Evolutionary conservation across 2,888 invertebrate genomes (phyloP).

Genomic region (Cephalotes varians): DNA sequence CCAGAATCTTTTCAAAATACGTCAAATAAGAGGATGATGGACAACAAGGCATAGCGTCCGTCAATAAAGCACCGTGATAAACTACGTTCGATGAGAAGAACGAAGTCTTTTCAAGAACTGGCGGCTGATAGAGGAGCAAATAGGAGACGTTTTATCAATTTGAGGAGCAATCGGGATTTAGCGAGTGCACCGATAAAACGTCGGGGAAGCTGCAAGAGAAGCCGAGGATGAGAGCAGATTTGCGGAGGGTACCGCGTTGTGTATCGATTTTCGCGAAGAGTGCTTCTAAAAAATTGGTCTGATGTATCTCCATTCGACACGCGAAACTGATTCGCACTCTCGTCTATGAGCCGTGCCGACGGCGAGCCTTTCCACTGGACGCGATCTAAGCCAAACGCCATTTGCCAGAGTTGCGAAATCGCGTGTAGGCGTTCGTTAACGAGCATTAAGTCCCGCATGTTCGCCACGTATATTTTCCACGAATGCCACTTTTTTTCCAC

Average conservation of each 20-base stretch:
- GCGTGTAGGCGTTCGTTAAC: conserved; percentile 32
- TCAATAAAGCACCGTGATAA: not conserved
- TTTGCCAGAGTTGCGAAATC: conserved; percentile 1
- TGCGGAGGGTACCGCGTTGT: not conserved
- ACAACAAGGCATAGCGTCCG: not conserved
- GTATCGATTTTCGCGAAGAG: conserved; percentile 29
- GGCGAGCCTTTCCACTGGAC: not conserved
- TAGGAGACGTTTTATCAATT: conserved; percentile 31
- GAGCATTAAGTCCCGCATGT: conserved; percentile 37
- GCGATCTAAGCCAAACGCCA: conserved; percentile 3
- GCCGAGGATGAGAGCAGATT: conserved; percentile 1
- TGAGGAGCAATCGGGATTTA: conserved; percentile 37
- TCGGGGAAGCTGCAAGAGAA: conserved; percentile 17
- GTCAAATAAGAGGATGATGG: too few species aligned
- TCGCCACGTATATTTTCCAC: conserved; percentile 1
- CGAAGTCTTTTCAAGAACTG: conserved; percentile 10
- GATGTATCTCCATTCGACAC: conserved; percentile 26
- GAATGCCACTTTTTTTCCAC: not conserved
- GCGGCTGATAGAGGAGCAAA: conserved; percentile 21
- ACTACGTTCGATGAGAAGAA: not conserved
- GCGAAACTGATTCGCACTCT: not conserved
- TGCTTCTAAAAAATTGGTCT: conserved; percentile 28
- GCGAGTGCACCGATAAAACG: conserved; percentile 22
- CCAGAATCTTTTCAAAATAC: not conserved
- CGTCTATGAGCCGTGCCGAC: not conserved